Evolutionary conservation across 2,888 invertebrate species (phyloP).

Genomic region (Cheilosia impressa): DNA sequence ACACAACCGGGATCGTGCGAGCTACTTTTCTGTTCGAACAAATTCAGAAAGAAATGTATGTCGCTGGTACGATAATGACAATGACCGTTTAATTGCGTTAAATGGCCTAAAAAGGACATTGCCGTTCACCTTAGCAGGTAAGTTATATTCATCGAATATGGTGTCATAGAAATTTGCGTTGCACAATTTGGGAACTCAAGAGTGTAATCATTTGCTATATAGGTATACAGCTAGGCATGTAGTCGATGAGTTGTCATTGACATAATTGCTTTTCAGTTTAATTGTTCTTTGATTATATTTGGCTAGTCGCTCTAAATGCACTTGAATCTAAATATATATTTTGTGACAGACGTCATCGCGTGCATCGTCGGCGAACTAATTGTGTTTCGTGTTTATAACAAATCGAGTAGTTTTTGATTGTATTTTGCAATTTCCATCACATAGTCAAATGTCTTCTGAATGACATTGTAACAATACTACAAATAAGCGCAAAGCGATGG

Average conservation of each 20-base stretch:
- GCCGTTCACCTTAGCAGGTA: neutral
- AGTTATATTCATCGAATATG: constrained; percentile 14
- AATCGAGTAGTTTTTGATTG: neutral
- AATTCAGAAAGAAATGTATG: constrained; percentile 19
- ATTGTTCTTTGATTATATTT: constrained; percentile 20
- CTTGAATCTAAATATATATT: constrained; percentile 38
- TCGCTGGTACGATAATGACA: constrained; percentile 20
- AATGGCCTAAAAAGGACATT: constrained; percentile 51
- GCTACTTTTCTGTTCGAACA: neutral
- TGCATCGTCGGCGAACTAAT: neutral
- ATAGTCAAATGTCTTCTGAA: constrained; percentile 4
- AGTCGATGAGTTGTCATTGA: neutral
- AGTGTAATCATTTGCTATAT: neutral
- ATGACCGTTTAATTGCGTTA: constrained; percentile 48
- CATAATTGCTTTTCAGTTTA: constrained; percentile 15
- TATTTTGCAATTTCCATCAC: neutral
- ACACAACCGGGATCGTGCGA: constrained; percentile 13
- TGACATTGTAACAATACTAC: neutral
- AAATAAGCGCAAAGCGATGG: neutral
- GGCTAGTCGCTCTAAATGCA: constrained; percentile 12
- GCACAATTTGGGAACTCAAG: constrained; percentile 9
- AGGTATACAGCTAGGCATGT: neutral
- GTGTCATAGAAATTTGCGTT: constrained; percentile 12
- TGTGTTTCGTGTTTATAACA: constrained; percentile 6
- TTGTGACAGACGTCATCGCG: constrained; percentile 13